A percentile compares a stretch with the other conserved stretches of the same genome.
Evolutionary conservation across 64 coral and sea anemone species (phyloP).

Genomic region (Pocillopora damicornis): DNA sequence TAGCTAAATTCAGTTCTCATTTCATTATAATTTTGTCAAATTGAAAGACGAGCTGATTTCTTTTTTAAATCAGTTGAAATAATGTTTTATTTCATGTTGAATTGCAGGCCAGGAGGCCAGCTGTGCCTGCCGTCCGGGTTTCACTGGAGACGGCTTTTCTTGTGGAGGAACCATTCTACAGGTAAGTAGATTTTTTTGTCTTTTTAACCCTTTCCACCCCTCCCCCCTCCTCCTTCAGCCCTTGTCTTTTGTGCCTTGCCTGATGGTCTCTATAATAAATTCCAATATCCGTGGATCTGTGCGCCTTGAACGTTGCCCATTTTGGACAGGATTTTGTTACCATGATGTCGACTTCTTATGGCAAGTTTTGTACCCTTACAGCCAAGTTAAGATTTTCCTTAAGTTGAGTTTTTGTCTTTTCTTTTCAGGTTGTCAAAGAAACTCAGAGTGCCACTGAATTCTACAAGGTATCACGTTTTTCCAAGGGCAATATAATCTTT

Average conservation of each 20-base stretch:
- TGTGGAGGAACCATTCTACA: constrained; percentile 71
- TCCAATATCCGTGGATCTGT: too few species aligned
- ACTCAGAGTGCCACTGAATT: constrained; percentile 43
- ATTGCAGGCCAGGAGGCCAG: constrained; percentile 14
- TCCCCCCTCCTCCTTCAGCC: too few species aligned
- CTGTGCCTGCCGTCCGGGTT: constrained; percentile 54
- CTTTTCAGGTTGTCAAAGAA: constrained; percentile 40
- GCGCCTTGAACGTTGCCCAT: not conserved
- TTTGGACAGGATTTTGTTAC: not conserved
- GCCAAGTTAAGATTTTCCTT: not conserved
- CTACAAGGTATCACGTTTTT: constrained; percentile 57
- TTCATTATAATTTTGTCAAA: too few species aligned
- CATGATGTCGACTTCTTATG: too few species aligned
- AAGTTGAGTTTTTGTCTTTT: not conserved
- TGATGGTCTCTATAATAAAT: too few species aligned
- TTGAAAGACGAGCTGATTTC: too few species aligned
- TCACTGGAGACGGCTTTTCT: constrained; percentile 53
- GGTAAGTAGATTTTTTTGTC: constrained; percentile 1
- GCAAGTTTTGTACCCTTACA: too few species aligned
- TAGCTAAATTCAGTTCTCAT: too few species aligned
- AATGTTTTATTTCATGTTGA: not conserved
- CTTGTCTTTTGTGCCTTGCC: too few species aligned
- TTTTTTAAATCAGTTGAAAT: not conserved
- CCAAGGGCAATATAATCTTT: too few species aligned
- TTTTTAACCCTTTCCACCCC: too few species aligned